phyloP scores from a whole-genome alignment of 2,113 vertebrate species.

The Actenoides lindsayi region DNA sequence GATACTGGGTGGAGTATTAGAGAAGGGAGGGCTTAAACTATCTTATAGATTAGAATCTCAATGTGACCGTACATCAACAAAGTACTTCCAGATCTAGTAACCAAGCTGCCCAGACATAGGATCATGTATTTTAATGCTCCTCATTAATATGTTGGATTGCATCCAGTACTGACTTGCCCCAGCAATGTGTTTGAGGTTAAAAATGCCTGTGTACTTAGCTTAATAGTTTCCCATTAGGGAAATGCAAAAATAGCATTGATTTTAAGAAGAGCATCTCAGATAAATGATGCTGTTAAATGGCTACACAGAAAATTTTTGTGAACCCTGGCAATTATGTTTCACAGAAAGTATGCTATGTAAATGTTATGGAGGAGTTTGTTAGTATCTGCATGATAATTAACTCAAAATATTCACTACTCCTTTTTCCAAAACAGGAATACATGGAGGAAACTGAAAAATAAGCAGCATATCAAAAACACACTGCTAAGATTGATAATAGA shows the following conservation, averaged over 20 bases:
- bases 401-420: neutral
- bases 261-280: constrained; percentile 21
- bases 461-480: neutral
- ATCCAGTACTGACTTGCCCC: neutral
- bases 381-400: neutral
- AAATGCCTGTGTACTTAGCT: constrained; percentile 36
- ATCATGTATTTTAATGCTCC: neutral
- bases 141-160: neutral
- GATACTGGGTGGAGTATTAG: neutral
- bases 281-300: constrained; percentile 21
- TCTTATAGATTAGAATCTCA: neutral
- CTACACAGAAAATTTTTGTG: neutral
- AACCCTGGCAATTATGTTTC: neutral
- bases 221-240: constrained; percentile 43
- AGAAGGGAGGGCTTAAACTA: neutral
- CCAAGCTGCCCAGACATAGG: neutral
- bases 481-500: neutral
- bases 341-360: neutral
- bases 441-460: neutral
- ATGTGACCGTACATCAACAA: neutral
- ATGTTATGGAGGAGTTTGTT: neutral
- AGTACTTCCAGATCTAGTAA: neutral
- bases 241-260: constrained; percentile 60
- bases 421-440: neutral
- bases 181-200: neutral